Percentiles rank a stretch among this genome's conserved stretches.
Conservation (phyloP, 1,140 invertebrate species). For the Micrasema minimum region DNA sequence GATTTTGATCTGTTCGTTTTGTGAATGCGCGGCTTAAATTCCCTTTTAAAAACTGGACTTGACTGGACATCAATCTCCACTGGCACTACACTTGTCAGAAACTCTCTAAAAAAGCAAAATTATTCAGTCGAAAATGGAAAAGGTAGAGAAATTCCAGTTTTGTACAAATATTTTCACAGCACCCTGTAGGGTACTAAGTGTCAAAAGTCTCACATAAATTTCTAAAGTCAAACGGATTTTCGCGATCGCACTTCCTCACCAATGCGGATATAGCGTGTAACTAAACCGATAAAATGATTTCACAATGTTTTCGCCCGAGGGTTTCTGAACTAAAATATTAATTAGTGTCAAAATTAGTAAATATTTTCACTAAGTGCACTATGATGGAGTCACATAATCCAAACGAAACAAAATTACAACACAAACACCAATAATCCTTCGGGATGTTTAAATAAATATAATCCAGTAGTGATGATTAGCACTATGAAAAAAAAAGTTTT, state of each 20-base stretch:
- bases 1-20: neutral
- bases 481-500: neutral
- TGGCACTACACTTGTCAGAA: constrained; percentile 26
- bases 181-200: neutral
- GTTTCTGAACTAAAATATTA: neutral
- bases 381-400: constrained; percentile 8
- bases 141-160: neutral
- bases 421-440: neutral
- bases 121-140: constrained; percentile 19
- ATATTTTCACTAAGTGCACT: constrained; percentile 25
- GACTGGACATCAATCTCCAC: constrained; percentile 34
- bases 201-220: neutral
- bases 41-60: constrained; percentile 17
- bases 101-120: constrained; percentile 26
- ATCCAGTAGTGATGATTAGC: neutral
- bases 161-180: neutral
- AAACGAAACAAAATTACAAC: constrained; percentile 15
- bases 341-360: neutral
- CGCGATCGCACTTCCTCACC: neutral
- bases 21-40: constrained; percentile 21
- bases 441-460: neutral
- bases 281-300: neutral
- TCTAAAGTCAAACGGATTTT: no score
- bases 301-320: constrained; percentile 13
- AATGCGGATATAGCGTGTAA: neutral